Conservation (phyloP, 2,888 invertebrate genomes). For the Margaritifera margaritifera region DNA sequence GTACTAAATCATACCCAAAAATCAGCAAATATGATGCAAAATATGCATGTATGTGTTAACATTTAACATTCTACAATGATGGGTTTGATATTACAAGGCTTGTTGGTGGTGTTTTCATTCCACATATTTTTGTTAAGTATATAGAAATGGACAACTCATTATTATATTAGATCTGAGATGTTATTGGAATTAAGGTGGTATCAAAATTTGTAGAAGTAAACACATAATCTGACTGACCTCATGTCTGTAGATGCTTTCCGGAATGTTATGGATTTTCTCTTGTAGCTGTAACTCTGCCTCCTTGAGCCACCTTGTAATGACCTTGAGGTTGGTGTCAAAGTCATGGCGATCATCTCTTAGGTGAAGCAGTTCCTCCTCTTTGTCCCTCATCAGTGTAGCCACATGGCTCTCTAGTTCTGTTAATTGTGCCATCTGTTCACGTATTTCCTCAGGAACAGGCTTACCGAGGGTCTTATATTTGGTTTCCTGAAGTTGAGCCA, state of each 20-base stretch:
- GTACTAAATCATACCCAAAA: too few relatives aligned
- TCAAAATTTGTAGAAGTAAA: neutral
- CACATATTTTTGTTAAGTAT: too few relatives aligned
- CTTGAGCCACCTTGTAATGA: conserved; percentile 54
- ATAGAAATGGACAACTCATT: too few relatives aligned
- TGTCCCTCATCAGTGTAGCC: conserved; percentile 43
- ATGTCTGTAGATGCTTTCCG: conserved; percentile 51
- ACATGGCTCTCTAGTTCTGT: conserved; percentile 46
- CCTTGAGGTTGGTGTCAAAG: conserved; percentile 39
- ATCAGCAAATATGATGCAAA: too few relatives aligned
- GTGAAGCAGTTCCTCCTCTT: conserved; percentile 55
- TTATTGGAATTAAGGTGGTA: conserved; percentile 2
- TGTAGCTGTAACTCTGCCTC: conserved; percentile 52
- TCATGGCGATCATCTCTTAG: conserved; percentile 53
- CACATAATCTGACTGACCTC: conserved; percentile 45
- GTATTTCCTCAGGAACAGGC: conserved; percentile 51
- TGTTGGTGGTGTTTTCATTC: too few relatives aligned
- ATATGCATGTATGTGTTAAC: too few relatives aligned
- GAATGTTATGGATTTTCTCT: conserved; percentile 51
- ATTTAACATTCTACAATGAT: too few relatives aligned
- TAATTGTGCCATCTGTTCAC: conserved; percentile 46
- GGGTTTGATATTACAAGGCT: too few relatives aligned
- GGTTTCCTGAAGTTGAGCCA: conserved; percentile 47
- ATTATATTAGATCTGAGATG: too few relatives aligned
- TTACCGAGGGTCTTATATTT: conserved; percentile 54